Evolutionary conservation across 2,888 invertebrate genomes (phyloP), one percentile per base, ranked within the genome.

Genomic region (Antheraea yamamai): DNA sequence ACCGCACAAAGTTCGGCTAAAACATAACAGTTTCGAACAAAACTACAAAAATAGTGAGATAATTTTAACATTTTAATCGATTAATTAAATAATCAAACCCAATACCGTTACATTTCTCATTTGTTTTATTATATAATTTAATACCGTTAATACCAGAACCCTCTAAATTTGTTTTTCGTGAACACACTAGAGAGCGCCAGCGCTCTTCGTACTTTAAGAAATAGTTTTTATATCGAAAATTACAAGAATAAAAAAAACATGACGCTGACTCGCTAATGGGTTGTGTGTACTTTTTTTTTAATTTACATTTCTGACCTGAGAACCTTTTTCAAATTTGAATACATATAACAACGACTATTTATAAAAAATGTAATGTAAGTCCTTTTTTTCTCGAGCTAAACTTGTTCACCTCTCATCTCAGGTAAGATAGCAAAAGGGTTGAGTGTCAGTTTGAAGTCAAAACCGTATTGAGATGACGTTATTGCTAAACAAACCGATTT

Each of bases 351-450:
- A 66, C 26, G 14, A 26, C 64, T 66, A 30, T 66, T 66, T 66
- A 30, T 30, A 66, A 66, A 66, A 89, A 90, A 92, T 92, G 89
- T 89, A 85, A 91, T 88, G 86, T 90, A 83, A 85, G 87, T 87
- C 89, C 81, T 87, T 84, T 78, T 80, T 83, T 66, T 30, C 20
- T 66, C 26, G 16, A 30, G 12, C 30, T 30, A 66, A 66, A 30
- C 64, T 66, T 66, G 64, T 66, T 66, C 64, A 66, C 16, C 64
- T 66, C 64, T 66, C 26, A 4, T 16, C 30, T 16, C 64, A 66
- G 64, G 64, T 66, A 66, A 23, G 8, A 61, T 61, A 23, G 23
- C 23, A 23, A 10, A 58, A 16, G 64, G 64, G 64, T 30, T 66
- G 64, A n/a, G 61, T 30, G 64, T 66, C 14, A 26, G 64, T 23